phyloP scores from a whole-genome alignment of 2,888 invertebrate species.

The Eudasyphora cyanicolor region DNA sequence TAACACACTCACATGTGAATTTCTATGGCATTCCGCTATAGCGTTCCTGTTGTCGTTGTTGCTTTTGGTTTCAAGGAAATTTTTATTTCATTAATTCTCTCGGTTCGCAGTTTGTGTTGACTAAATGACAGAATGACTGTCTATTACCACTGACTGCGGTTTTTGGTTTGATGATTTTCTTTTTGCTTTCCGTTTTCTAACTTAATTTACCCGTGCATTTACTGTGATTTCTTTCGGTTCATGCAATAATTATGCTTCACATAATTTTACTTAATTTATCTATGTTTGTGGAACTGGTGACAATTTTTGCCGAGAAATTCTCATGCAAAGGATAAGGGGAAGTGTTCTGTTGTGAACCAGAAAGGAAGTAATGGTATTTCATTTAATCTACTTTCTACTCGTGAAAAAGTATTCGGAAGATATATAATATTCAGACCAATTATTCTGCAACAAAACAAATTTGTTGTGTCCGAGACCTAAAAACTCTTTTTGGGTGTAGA shows the following conservation, averaged over 20 bases:
- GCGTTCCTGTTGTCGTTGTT: not conserved
- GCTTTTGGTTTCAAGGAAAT: slow-evolving; percentile 2
- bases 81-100: slow-evolving; percentile 12
- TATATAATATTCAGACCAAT: too few species aligned
- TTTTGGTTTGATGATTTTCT: not conserved
- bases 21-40: not conserved
- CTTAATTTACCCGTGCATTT: slow-evolving; percentile 13
- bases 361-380: too few species aligned
- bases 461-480: too few species aligned
- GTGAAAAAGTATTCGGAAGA: too few species aligned
- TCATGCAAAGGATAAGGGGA: too few species aligned
- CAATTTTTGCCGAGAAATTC: too few species aligned
- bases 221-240: not conserved
- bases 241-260: slow-evolving; percentile 7
- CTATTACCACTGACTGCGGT: not conserved
- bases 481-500: too few species aligned
- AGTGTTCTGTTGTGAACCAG: too few species aligned
- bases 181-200: not conserved
- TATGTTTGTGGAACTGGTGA: not conserved
- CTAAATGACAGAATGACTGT: not conserved
- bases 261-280: not conserved
- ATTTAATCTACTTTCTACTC: too few species aligned
- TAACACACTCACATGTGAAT: not conserved
- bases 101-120: too few species aligned
- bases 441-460: too few species aligned